Evolutionary conservation across 2,888 invertebrate species (phyloP).

Genomic region (Eretmocerus hayati): DNA sequence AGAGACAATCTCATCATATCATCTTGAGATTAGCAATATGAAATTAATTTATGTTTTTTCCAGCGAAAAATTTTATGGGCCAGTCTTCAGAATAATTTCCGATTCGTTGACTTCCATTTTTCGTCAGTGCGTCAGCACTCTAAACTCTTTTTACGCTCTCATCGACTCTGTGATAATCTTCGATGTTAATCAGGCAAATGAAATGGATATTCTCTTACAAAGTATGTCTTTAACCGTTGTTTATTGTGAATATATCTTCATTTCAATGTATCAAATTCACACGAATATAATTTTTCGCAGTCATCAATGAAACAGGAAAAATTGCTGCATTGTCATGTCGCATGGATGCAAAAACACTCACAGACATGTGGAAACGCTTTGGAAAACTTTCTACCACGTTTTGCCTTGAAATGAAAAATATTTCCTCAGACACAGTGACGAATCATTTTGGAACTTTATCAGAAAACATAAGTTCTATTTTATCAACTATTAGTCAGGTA

Average conservation of each 20-base stretch:
- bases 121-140: slow-evolving; percentile 29
- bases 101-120: slow-evolving; percentile 32
- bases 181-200: slow-evolving; percentile 27
- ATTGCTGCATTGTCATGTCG: slow-evolving; percentile 31
- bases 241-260: neutral
- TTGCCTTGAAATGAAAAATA: slow-evolving; percentile 22
- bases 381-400: slow-evolving; percentile 31
- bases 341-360: slow-evolving; percentile 35
- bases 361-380: slow-evolving; percentile 37
- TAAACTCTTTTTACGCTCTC: slow-evolving; percentile 32
- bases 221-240: slow-evolving; percentile 21
- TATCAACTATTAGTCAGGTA: slow-evolving; percentile 26
- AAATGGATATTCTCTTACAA: slow-evolving; percentile 29
- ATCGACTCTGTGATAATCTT: slow-evolving; percentile 32
- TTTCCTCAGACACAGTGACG: slow-evolving; percentile 20
- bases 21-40: neutral
- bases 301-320: slow-evolving; percentile 31
- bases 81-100: slow-evolving; percentile 26
- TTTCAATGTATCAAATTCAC: neutral
- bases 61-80: slow-evolving; percentile 31
- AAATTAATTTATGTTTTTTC: slow-evolving; percentile 14
- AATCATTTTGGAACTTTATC: slow-evolving; percentile 27
- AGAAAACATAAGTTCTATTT: slow-evolving; percentile 21
- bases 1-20: too few species aligned
- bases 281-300: slow-evolving; percentile 19